These are phyloP conservation scores for Anoplius nigerrimus DNA, from an alignment of 2,888 invertebrate species.

Conservation along the genomic window DNA sequence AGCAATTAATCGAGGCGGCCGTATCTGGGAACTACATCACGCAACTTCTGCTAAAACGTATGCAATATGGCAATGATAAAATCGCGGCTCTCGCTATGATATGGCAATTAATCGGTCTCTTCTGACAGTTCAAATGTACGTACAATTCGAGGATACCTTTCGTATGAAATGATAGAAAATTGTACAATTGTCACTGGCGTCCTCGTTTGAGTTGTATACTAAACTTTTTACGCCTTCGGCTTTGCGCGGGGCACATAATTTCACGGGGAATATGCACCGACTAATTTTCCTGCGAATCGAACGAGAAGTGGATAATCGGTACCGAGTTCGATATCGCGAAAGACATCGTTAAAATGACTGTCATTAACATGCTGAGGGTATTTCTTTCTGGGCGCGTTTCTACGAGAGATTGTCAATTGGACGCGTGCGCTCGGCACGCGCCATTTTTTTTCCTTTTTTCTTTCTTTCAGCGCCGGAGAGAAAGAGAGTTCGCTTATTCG, in stretches of 20 bases:
- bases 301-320: constrained; percentile 29
- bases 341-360: constrained; percentile 36
- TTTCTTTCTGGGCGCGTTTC: constrained; percentile 29
- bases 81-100: too few species aligned
- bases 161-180: too few species aligned
- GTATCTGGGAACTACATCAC: background rate
- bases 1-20: constrained; percentile 13
- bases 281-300: constrained; percentile 26
- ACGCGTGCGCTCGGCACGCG: constrained; percentile 6
- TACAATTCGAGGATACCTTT: too few species aligned
- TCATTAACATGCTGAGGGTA: constrained; percentile 33
- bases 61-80: too few species aligned
- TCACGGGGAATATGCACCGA: background rate
- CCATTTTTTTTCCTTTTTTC: background rate
- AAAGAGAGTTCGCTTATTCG: constrained; percentile 25
- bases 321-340: constrained; percentile 22
- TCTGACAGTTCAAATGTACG: too few species aligned
- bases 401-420: constrained; percentile 23
- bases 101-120: too few species aligned
- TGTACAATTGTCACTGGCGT: too few species aligned
- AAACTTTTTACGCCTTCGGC: too few species aligned
- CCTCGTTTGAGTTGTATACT: background rate
- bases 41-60: constrained; percentile 1
- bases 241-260: constrained; percentile 3
- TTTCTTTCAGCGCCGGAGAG: constrained; percentile 28